Evolutionary conservation across 1,140 invertebrate genomes (phyloP).

Genomic region (Catajapyx aquilonaris): DNA sequence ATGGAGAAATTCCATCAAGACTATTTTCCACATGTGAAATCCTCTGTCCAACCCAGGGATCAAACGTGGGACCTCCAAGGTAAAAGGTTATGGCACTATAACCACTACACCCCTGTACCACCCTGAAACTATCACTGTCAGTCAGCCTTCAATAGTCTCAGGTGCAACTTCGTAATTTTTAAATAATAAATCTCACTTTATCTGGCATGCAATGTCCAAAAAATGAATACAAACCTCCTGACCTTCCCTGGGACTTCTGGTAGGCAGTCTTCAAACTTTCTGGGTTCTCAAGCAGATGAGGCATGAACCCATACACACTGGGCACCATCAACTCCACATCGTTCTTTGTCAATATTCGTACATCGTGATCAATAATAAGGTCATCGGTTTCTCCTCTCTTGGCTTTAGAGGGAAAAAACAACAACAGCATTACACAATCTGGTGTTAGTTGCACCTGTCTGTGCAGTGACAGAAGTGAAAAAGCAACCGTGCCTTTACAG

Average conservation of each 20-base stretch:
- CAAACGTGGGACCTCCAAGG: no score
- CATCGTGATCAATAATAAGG: constrained; percentile 19
- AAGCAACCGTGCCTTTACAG: no score
- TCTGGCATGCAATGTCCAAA: constrained; percentile 3
- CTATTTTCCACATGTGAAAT: no score
- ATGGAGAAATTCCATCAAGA: no score
- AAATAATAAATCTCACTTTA: constrained; percentile 6
- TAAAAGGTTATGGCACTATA: no score
- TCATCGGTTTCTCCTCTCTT: constrained; percentile 23
- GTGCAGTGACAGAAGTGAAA: background rate
- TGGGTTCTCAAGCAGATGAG: constrained; percentile 60
- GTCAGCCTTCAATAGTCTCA: no score
- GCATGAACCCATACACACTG: constrained; percentile 65
- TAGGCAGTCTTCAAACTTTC: constrained; percentile 56
- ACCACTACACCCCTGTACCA: no score
- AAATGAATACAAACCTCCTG: constrained; percentile 28
- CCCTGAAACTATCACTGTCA: no score
- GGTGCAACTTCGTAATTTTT: no score
- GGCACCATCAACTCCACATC: constrained; percentile 34
- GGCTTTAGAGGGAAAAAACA: constrained; percentile 16
- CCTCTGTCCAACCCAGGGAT: no score
- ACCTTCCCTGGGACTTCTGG: constrained; percentile 46
- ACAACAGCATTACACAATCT: background rate
- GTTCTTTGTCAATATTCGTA: constrained; percentile 14
- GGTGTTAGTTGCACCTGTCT: no score